Evolutionary conservation across 2,113 vertebrate genomes (phyloP).

Genomic region (Leiothrix lutea): DNA sequence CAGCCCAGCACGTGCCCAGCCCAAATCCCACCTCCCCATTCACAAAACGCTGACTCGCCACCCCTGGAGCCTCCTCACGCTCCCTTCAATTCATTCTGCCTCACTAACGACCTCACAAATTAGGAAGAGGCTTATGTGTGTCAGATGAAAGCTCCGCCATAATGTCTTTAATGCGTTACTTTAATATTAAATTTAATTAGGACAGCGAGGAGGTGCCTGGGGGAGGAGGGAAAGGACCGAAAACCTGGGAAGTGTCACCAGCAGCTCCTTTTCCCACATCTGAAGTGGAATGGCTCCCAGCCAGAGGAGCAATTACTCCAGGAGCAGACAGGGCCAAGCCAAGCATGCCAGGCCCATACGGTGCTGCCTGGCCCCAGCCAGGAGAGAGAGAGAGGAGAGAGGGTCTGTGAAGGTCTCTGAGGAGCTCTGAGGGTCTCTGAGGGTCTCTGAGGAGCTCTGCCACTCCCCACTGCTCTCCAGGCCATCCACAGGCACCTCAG

Average conservation of each 20-base stretch:
- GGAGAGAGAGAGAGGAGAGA: background rate
- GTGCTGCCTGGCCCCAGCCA: background rate
- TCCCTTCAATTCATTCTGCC: background rate
- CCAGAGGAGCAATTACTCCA: slow-evolving; percentile 44
- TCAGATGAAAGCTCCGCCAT: background rate
- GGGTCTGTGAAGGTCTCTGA: background rate
- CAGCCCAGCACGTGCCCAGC: background rate
- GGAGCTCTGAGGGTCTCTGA: background rate
- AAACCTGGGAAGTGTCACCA: slow-evolving; percentile 8
- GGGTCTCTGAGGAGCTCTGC: background rate
- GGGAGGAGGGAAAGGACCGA: background rate
- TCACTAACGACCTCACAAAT: background rate
- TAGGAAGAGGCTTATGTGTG: background rate
- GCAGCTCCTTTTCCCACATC: slow-evolving; percentile 19
- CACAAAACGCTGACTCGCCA: background rate
- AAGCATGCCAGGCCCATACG: background rate
- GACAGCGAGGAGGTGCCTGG: background rate
- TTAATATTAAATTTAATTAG: slow-evolving; percentile 48
- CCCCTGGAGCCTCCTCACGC: background rate
- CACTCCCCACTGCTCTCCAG: background rate
- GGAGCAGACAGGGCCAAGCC: background rate
- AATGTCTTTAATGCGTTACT: background rate
- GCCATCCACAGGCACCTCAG: background rate
- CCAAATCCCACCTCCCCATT: background rate
- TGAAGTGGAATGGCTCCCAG: slow-evolving; percentile 13